Evolutionary conservation across 1,140 invertebrate species (phyloP).

Genomic region (Aleiodes sp.): DNA sequence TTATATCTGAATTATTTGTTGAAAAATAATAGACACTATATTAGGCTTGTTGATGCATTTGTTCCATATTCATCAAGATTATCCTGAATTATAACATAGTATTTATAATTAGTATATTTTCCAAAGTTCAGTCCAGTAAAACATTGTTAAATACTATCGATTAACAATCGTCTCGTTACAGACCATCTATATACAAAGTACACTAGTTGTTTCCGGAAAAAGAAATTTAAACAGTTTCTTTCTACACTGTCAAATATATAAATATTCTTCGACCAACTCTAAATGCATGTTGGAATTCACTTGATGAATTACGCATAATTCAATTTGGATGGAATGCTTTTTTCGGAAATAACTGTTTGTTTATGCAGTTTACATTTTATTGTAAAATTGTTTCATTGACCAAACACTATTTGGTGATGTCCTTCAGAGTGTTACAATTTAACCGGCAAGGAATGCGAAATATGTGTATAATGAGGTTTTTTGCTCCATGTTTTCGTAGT

Average conservation of each 20-base stretch:
- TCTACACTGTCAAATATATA: constrained; percentile 11
- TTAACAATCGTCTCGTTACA: no score
- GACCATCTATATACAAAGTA: no score
- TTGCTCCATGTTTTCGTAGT: no score
- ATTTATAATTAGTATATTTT: no score
- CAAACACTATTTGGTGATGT: not conserved
- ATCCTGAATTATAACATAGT: no score
- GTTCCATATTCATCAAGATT: no score
- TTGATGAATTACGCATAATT: not conserved
- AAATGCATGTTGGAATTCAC: constrained; percentile 12
- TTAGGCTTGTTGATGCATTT: not conserved
- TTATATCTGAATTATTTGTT: not conserved
- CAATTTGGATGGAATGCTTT: constrained; percentile 35
- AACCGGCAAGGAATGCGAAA: constrained; percentile 30
- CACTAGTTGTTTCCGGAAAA: not conserved
- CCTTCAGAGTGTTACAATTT: constrained; percentile 19
- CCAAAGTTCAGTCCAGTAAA: no score
- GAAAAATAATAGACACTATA: not conserved
- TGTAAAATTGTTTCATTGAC: not conserved
- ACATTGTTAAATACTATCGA: no score
- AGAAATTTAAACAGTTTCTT: not conserved
- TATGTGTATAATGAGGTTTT: not conserved
- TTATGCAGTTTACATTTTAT: constrained; percentile 16
- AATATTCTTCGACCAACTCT: not conserved
- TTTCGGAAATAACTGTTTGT: not conserved